Evolutionary conservation across 2,113 vertebrate genomes (phyloP), one percentile per base, ranked within the genome.

Genomic region (Zosterops lateralis): DNA sequence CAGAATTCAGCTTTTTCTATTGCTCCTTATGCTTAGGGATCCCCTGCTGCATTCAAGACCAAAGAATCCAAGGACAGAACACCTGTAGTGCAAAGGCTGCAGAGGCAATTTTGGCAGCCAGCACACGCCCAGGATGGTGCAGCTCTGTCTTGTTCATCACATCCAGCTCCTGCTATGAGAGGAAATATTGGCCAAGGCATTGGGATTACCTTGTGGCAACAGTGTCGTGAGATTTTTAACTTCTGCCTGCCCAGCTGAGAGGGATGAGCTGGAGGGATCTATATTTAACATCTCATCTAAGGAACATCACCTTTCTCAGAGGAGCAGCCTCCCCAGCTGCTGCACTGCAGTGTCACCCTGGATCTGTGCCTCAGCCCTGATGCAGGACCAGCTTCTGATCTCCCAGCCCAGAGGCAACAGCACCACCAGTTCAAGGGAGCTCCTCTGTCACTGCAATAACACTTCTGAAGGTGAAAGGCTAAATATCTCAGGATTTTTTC

Each of bases 1-100:
- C 8, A 22, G 29, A 81, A 82, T 84, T 87, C 21, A 17, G 32
- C 47, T 93, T 96, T 84, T 94, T 47, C 85, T 79, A 24, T 40
- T 54, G 38, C 14, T 88, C 84, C 70, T 81, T 56, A 36, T 26
- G 56, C 75, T 82, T 61, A 76, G 45, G 50, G 17, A 77, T 44
- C 57, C 54, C 75, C 84, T 84, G 82, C 77, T 90, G 73, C 68
- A 81, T 16, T 75, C 36, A n/a, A 38, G 72, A 42, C 22, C 80
- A 53, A 44, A 75, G 31, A 87, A 76, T 32, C 57, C 87, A 90
- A 84, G 77, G 82, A 64, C 73, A 77, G 81, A 53, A 50, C 31
- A 75, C 20, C 36, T 40, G 57, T 42, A 40, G 36, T 47, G 36
- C 28, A 84, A 51, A 31, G 45, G 13, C 64, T 54, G 32, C 2